Evolutionary conservation across 2,888 invertebrate genomes (phyloP).

Genomic region (Gerris lacustris): DNA sequence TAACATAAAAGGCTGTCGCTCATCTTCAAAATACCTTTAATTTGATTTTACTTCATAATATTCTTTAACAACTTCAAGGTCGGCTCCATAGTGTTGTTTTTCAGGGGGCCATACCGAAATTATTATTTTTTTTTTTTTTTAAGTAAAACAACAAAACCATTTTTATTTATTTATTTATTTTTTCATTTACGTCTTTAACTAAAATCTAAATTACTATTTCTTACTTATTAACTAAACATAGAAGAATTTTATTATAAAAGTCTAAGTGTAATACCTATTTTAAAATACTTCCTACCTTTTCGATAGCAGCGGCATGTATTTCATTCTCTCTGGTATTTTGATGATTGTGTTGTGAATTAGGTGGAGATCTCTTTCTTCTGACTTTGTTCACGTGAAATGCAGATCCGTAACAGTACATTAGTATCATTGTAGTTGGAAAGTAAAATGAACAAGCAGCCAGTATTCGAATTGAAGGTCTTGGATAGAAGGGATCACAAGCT

Average conservation of each 20-base stretch:
- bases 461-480: constrained; percentile 60
- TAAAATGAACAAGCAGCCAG: constrained; percentile 77
- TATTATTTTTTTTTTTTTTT: no score
- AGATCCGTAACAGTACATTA: constrained; percentile 84
- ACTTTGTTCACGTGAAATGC: constrained; percentile 79
- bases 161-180: no score
- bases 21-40: no score
- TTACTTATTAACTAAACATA: not conserved
- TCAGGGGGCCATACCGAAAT: no score
- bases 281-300: not conserved
- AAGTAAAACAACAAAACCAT: no score
- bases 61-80: no score
- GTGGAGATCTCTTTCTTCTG: not conserved
- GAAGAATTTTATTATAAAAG: not conserved
- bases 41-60: no score
- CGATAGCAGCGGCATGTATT: not conserved
- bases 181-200: no score
- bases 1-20: no score
- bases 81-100: no score
- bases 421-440: constrained; percentile 80
- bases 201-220: no score
- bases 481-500: constrained; percentile 79
- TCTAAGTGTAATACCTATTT: not conserved
- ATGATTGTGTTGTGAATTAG: not conserved
- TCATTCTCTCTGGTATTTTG: not conserved